These are phyloP conservation scores for Ophion ventricosus DNA, from an alignment of 2,888 invertebrate species.

Conservation along the genomic window DNA sequence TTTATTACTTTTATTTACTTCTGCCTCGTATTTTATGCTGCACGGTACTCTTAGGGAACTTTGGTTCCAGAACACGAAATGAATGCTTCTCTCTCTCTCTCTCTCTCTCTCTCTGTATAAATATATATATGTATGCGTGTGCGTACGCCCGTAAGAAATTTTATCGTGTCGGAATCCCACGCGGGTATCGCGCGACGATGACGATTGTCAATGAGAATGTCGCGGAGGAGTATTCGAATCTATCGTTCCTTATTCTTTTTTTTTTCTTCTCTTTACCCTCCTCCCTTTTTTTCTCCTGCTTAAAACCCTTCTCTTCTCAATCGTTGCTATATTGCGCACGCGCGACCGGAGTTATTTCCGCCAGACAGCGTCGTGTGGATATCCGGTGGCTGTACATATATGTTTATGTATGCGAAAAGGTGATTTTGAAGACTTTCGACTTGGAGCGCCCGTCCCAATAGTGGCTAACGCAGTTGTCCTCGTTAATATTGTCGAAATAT, in stretches of 20 bases:
- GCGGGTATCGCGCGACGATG: conserved; percentile 50
- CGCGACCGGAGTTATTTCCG: conserved; percentile 39
- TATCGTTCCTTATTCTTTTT: conserved; percentile 8
- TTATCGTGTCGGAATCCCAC: conserved; percentile 47
- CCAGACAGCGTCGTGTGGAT: conserved; percentile 24
- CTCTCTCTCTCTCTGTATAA: not conserved
- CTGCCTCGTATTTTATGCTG: too few relatives aligned
- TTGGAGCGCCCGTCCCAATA: too few relatives aligned
- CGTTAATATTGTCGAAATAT: too few relatives aligned
- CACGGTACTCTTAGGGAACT: too few relatives aligned
- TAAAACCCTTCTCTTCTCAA: too few relatives aligned
- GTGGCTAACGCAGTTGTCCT: too few relatives aligned
- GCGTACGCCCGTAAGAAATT: not conserved
- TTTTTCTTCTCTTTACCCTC: too few relatives aligned
- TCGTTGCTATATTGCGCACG: not conserved
- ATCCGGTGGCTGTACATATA: not conserved
- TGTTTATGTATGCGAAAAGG: too few relatives aligned
- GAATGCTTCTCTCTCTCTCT: not conserved
- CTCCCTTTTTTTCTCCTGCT: not conserved
- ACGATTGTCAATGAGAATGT: conserved; percentile 59
- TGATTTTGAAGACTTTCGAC: too few relatives aligned
- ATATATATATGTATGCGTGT: not conserved
- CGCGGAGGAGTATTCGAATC: conserved; percentile 51
- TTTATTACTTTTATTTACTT: too few relatives aligned
- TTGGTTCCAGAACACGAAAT: too few relatives aligned